Evolutionary conservation across 1,140 invertebrate genomes (phyloP), one percentile per base, ranked within the genome.

Genomic region (Dendrolimus punctatus): DNA sequence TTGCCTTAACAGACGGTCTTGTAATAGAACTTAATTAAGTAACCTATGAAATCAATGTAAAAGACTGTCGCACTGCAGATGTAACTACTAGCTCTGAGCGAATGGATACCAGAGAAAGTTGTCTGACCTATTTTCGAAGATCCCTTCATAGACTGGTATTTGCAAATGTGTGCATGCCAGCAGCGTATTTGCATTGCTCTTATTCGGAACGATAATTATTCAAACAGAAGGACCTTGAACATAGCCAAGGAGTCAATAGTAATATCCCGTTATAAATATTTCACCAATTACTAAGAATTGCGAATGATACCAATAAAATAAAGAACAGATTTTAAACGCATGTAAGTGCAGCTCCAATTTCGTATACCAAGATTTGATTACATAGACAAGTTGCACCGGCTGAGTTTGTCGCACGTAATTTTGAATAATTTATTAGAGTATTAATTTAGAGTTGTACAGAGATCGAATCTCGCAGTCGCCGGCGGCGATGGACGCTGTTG

Each of bases 51-150:
- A 83, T 80, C 80, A 73, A 79, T 80, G 80, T 76, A 64, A 54
- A 61, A 73, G 65, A 53, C 58, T 76, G 80, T 78, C 80, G 80
- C 80, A 83, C 66, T 83, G 80, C 80, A 78, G 78, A 80, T 78
- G 68, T 74, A 68, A 60, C 64, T 68, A 73, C 65, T 60, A 66
- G 51, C 46, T 61, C 55, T 55, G 61, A 60, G 55, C 55, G 46
- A 49, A 55, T 63, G 23, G 23, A 23, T 23, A 60, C 62, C 43
- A 62, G 69, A 74, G 74, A 76, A 74, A 74, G 64, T 71, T 57
- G 55, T 55, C 54, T 58, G 57, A 65, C 60, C 60, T 62, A 66
- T 67, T 71, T 71, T 66, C 49, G 62, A 57, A 51, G 58, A 62
- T 58, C 58, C 23, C 40, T 50, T 57, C 46, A 52, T 58, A 46